A percentile compares a stretch with the other conserved stretches of the same genome.
These are phyloP conservation scores for Bradypodion ventrale DNA, from an alignment of 2,797 vertebrate genomes.

Conservation along the genomic window DNA sequence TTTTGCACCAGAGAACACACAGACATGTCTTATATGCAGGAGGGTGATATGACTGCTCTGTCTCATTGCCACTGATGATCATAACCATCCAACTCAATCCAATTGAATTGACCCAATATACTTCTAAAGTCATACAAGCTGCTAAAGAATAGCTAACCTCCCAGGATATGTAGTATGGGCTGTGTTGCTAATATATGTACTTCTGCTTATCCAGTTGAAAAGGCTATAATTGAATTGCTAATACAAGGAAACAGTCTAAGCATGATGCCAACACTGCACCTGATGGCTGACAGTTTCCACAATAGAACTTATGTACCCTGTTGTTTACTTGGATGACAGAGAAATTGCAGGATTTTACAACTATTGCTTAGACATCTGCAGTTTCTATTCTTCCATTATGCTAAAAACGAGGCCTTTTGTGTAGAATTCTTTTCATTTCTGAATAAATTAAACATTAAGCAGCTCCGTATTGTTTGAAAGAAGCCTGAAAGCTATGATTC, in stretches of 20 bases:
- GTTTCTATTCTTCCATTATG: conserved; percentile 17
- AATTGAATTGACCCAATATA: too few relatives aligned
- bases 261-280: conserved; percentile 51
- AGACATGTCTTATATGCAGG: too few relatives aligned
- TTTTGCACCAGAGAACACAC: too few relatives aligned
- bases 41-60: too few relatives aligned
- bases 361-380: conserved; percentile 42
- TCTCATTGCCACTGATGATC: neutral
- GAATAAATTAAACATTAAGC: conserved; percentile 44
- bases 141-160: neutral
- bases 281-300: conserved; percentile 43
- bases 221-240: conserved; percentile 49
- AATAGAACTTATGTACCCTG: conserved; percentile 38
- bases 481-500: conserved; percentile 22
- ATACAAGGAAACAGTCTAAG: conserved; percentile 41
- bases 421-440: conserved; percentile 32
- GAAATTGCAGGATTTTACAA: conserved; percentile 43
- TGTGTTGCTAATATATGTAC: conserved; percentile 21
- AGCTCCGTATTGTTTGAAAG: conserved; percentile 42
- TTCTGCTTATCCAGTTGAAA: conserved; percentile 25
- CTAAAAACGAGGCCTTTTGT: conserved; percentile 24
- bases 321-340: conserved; percentile 48
- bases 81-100: too few relatives aligned
- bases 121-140: too few relatives aligned
- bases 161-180: neutral